A percentile compares a stretch with the other conserved stretches of the same genome.
These are phyloP conservation scores for Nyctibius bracteatus DNA, from an alignment of 2,113 vertebrate species.

Conservation along the genomic window DNA sequence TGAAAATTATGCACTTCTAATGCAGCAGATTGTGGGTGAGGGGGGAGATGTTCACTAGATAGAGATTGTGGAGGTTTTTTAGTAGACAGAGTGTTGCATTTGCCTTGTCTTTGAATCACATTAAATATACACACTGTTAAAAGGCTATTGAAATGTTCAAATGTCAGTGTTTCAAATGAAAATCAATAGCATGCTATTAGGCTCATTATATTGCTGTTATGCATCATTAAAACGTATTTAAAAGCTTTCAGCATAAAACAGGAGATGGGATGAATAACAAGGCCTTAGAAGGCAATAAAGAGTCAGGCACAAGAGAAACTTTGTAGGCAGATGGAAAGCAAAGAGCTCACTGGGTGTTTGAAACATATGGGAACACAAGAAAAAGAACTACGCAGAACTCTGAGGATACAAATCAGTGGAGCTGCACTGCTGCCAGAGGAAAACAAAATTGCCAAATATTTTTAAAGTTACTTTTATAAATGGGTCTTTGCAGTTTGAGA, in stretches of 20 bases:
- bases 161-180: conserved; percentile 41
- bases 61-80: background rate
- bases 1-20: background rate
- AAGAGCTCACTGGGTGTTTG: background rate
- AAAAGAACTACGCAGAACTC: background rate
- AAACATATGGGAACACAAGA: background rate
- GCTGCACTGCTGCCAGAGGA: background rate
- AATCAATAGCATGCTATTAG: conserved; percentile 64
- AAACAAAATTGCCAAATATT: background rate
- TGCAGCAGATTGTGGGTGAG: background rate
- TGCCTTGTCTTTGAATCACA: conserved; percentile 3
- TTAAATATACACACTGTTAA: conserved; percentile 53
- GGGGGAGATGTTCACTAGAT: background rate
- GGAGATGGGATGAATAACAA: conserved; percentile 5
- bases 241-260: conserved; percentile 48
- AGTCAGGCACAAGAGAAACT: background rate
- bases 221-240: conserved; percentile 42
- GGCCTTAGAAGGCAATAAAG: background rate
- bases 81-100: background rate
- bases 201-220: conserved; percentile 13
- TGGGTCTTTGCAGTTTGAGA: background rate
- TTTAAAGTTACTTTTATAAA: background rate
- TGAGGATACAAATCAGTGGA: background rate
- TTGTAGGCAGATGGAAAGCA: background rate
- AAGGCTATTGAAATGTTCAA: conserved; percentile 38